These are phyloP conservation scores for Eumeta japonica DNA, from an alignment of 1,140 invertebrate species.

Conservation along the genomic window DNA sequence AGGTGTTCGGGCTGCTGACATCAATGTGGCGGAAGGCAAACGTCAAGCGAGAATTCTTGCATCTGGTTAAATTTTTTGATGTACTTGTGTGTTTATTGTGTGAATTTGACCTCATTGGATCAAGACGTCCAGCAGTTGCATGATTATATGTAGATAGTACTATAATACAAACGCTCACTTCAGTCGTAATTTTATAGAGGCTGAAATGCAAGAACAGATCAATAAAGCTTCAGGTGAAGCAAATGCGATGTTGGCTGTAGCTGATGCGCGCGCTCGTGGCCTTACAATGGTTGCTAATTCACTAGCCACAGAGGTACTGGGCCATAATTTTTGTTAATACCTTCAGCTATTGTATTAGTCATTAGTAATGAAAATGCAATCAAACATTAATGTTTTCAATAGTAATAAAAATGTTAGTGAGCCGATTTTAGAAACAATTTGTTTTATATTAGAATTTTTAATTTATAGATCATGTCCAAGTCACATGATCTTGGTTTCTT, in stretches of 20 bases:
- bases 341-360: too few species aligned
- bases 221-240: conserved; percentile 87
- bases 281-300: conserved; percentile 74
- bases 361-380: conserved; percentile 40
- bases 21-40: conserved; percentile 97
- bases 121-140: too few species aligned
- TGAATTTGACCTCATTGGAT: too few species aligned
- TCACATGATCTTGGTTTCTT: too few species aligned
- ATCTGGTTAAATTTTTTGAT: conserved; percentile 66
- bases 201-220: conserved; percentile 82
- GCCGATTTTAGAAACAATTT: too few species aligned
- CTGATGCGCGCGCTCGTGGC: conserved; percentile 79
- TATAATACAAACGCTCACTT: neutral
- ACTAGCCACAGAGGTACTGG: too few species aligned
- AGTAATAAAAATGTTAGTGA: neutral
- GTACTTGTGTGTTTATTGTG: too few species aligned
- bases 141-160: too few species aligned
- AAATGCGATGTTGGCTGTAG: conserved; percentile 79
- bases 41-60: conserved; percentile 86
- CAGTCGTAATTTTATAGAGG: conserved; percentile 68
- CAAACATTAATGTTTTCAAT: neutral
- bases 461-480: too few species aligned
- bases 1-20: conserved; percentile 89
- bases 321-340: too few species aligned
- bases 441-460: too few species aligned